Percentiles rank a stretch among this genome's conserved stretches.
phyloP scores from a whole-genome alignment of 2,888 invertebrate genomes.

The Harpagoxenus sublaevis region DNA sequence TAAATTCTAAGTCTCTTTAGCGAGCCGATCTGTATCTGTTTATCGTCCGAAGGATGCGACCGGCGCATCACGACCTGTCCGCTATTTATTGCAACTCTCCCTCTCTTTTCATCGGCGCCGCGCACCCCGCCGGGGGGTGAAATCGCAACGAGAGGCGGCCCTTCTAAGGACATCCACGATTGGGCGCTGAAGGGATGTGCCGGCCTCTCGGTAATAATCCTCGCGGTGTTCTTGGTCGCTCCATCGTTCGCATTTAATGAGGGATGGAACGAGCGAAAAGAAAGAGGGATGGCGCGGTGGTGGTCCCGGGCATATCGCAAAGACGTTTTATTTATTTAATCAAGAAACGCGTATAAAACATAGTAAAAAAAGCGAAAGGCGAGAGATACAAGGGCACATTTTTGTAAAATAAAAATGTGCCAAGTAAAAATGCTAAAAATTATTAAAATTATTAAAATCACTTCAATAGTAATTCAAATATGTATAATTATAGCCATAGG shows the following conservation, averaged over 20 bases:
- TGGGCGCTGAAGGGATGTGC: conserved; percentile 45
- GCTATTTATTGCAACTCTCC: conserved; percentile 33
- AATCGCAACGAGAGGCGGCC: conserved; percentile 54
- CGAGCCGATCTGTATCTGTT: conserved; percentile 2
- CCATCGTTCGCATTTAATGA: conserved; percentile 48
- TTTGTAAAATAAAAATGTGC: not conserved
- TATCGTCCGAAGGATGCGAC: conserved; percentile 23
- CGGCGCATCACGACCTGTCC: conserved; percentile 13
- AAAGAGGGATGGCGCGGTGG: not conserved
- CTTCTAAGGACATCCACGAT: conserved; percentile 50
- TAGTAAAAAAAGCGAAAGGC: not conserved
- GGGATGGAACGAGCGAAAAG: conserved; percentile 16
- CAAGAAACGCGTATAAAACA: not conserved
- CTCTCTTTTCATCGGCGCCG: conserved; percentile 14
- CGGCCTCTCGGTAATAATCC: conserved; percentile 53
- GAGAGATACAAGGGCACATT: not conserved
- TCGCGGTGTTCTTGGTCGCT: conserved; percentile 40
- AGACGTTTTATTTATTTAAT: conserved; percentile 27
- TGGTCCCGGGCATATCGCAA: not conserved
- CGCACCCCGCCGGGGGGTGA: not conserved
- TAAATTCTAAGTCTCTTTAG: not conserved
- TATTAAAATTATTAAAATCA: not conserved
- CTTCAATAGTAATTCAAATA: too few species aligned
- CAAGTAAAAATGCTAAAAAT: not conserved
- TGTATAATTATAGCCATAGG: too few species aligned